Conservation (phyloP, 2,113 vertebrate species). For the Hippocampus barbouri region DNA sequence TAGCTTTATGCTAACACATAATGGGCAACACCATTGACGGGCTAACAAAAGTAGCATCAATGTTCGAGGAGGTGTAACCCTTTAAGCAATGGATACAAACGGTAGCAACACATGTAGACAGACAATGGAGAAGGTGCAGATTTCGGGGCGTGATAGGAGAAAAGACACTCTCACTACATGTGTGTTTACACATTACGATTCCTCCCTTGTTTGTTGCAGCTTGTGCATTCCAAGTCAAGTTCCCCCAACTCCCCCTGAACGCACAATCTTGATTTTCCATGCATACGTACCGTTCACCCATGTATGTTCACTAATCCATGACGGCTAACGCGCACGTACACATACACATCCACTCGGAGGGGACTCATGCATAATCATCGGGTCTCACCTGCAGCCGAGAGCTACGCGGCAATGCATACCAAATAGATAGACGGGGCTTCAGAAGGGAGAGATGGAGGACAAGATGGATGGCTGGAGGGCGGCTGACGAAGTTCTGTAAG, state of each 20-base stretch:
- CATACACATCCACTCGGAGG: constrained; percentile 23
- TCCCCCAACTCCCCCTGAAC: constrained; percentile 19
- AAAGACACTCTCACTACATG: not conserved
- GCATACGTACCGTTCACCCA: constrained; percentile 17
- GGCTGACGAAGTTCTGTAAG: constrained; percentile 24
- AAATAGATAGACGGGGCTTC: constrained; percentile 42
- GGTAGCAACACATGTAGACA: too few relatives aligned
- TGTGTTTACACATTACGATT: constrained; percentile 8
- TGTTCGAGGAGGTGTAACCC: too few relatives aligned
- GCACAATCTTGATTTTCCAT: constrained; percentile 33
- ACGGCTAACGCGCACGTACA: not conserved
- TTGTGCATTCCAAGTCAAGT: constrained; percentile 40
- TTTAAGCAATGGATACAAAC: too few relatives aligned
- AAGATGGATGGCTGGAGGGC: not conserved
- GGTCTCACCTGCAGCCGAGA: constrained; percentile 52
- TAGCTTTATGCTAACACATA: too few relatives aligned
- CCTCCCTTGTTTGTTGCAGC: constrained; percentile 14
- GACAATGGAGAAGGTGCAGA: not conserved
- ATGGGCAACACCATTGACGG: too few relatives aligned
- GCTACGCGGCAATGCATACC: constrained; percentile 57
- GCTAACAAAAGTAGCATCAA: too few relatives aligned
- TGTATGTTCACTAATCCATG: constrained; percentile 10
- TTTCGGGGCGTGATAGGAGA: too few relatives aligned
- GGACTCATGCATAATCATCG: constrained; percentile 43
- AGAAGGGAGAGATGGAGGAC: constrained; percentile 46